Conservation (phyloP, 2,888 invertebrate species). For the Calliscelio sp. region DNA sequence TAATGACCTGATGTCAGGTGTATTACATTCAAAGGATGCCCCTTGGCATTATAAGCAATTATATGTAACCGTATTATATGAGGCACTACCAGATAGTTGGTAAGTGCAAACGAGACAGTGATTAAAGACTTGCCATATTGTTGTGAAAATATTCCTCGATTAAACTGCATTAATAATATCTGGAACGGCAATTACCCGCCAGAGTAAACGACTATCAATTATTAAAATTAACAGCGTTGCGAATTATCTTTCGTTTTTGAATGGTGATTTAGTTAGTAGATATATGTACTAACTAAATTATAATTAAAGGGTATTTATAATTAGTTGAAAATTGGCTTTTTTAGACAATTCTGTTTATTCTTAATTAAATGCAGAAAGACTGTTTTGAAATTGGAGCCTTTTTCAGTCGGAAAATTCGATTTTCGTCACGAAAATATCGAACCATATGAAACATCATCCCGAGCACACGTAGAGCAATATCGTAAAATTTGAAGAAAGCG, state of each 20-base stretch:
- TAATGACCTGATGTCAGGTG: slow-evolving; percentile 60
- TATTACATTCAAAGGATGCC: slow-evolving; percentile 64
- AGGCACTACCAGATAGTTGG: slow-evolving; percentile 45
- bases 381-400: too few species aligned
- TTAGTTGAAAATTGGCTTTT: too few species aligned
- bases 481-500: slow-evolving; percentile 27
- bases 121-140: slow-evolving; percentile 31
- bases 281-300: too few species aligned
- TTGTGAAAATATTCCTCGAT: slow-evolving; percentile 24
- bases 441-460: slow-evolving; percentile 12
- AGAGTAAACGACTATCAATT: too few species aligned
- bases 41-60: slow-evolving; percentile 65
- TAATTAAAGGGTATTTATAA: too few species aligned
- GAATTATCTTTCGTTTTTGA: too few species aligned
- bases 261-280: too few species aligned
- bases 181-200: too few species aligned
- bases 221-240: too few species aligned
- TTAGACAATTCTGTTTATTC: too few species aligned
- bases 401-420: too few species aligned
- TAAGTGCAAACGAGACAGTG: slow-evolving; percentile 34
- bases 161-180: slow-evolving; percentile 14
- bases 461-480: slow-evolving; percentile 25
- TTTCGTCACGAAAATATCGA: neutral
- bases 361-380: too few species aligned
- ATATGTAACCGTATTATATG: slow-evolving; percentile 53